phyloP scores from a whole-genome alignment of 1,140 invertebrate species.

The Drosophila guanche region DNA sequence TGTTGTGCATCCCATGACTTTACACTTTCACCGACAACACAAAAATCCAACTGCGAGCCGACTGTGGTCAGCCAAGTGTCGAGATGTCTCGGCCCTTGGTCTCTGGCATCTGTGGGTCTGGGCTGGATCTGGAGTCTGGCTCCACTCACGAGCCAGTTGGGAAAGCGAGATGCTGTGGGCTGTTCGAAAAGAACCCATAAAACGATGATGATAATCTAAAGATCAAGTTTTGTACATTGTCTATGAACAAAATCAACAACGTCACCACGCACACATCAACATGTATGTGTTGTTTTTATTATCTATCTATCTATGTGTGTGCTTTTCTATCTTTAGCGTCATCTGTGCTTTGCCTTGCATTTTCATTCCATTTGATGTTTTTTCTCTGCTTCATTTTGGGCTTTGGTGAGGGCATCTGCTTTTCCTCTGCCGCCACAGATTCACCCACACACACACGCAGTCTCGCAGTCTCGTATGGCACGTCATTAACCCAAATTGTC shows the following conservation, averaged over 20 bases:
- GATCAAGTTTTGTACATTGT: conserved; percentile 44
- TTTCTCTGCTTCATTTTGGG: conserved; percentile 4
- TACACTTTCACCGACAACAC: conserved; percentile 66
- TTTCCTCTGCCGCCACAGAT: conserved; percentile 32
- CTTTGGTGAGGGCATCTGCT: conserved; percentile 65
- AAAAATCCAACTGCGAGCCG: conserved; percentile 25
- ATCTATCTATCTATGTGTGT: conserved; percentile 46
- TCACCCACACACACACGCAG: not conserved
- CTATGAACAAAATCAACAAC: conserved; percentile 48
- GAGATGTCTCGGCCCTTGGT: conserved; percentile 41
- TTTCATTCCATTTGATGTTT: conserved; percentile 46
- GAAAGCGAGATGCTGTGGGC: conserved; percentile 34
- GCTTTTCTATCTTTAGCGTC: conserved; percentile 56
- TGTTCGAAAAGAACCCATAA: conserved; percentile 75
- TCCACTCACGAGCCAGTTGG: conserved; percentile 32
- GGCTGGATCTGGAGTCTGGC: conserved; percentile 11
- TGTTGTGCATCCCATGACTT: conserved; percentile 65
- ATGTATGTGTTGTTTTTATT: conserved; percentile 15
- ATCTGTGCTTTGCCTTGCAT: conserved; percentile 56
- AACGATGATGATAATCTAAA: conserved; percentile 66
- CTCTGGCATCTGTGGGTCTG: conserved; percentile 38
- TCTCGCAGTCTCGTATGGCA: conserved; percentile 26
- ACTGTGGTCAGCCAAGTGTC: conserved; percentile 67
- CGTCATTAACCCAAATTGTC: conserved; percentile 80
- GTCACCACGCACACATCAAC: conserved; percentile 31